Evolutionary conservation across 2,888 invertebrate genomes (phyloP).

Genomic region (Pammene fasciana): DNA sequence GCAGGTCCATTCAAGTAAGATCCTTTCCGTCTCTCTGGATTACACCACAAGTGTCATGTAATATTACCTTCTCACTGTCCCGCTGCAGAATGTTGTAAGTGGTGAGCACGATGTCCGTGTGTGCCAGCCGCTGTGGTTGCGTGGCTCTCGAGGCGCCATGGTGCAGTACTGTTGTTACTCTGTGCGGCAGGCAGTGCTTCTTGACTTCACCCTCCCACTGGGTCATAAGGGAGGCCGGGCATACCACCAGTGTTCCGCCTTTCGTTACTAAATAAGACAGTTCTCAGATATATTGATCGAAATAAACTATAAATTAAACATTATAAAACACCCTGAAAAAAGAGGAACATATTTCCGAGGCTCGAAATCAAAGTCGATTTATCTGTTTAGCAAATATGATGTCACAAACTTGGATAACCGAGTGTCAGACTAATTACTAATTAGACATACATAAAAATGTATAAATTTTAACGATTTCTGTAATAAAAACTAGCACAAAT

Average conservation of each 20-base stretch:
- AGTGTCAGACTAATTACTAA: too few species aligned
- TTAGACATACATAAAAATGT: too few species aligned
- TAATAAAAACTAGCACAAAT: too few species aligned
- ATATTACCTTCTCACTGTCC: constrained; percentile 81
- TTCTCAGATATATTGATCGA: not conserved
- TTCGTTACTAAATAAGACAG: constrained; percentile 72
- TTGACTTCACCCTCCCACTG: constrained; percentile 95
- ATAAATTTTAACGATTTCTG: too few species aligned
- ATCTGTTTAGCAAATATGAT: too few species aligned
- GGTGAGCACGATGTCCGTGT: constrained; percentile 92
- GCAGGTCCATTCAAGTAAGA: too few species aligned
- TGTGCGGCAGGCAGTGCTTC: constrained; percentile 84
- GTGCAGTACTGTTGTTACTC: constrained; percentile 87
- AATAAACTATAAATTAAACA: not conserved
- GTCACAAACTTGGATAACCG: too few species aligned
- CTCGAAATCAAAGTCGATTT: too few species aligned
- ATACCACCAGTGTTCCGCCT: constrained; percentile 94
- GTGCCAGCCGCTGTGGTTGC: constrained; percentile 85
- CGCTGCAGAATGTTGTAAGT: constrained; percentile 91
- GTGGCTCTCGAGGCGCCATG: constrained; percentile 91
- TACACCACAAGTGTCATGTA: too few species aligned
- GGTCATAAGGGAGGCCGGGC: constrained; percentile 94
- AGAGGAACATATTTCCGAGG: too few species aligned
- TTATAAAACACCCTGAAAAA: not conserved
- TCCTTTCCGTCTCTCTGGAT: too few species aligned